Conservation (phyloP, 2,113 vertebrate genomes). For the Atractosteus spatula region DNA sequence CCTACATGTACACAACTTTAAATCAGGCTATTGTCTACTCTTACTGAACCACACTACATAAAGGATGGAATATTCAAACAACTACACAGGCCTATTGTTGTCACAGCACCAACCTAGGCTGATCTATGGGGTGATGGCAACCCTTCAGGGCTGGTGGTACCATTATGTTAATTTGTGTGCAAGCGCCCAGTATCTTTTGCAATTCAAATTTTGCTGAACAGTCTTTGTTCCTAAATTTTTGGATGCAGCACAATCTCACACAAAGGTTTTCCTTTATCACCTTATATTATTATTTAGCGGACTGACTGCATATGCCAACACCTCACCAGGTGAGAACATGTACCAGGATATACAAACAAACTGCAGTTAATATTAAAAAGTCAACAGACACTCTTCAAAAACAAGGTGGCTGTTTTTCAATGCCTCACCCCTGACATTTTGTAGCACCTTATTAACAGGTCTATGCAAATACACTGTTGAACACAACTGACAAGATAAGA, state of each 20-base stretch:
- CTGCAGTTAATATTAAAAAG: not conserved
- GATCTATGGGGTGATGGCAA: not conserved
- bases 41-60: constrained; percentile 64
- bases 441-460: not conserved
- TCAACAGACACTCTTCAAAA: not conserved
- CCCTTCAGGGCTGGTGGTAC: constrained; percentile 11
- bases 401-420: not conserved
- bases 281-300: not conserved
- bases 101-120: constrained; percentile 3
- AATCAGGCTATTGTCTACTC: constrained; percentile 70
- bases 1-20: constrained; percentile 55
- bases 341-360: not conserved
- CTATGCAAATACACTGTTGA: too few species aligned
- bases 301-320: not conserved
- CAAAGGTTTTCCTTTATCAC: not conserved
- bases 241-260: not conserved
- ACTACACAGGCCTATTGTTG: constrained; percentile 66
- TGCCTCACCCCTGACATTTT: not conserved
- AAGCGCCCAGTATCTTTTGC: not conserved
- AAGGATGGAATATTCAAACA: constrained; percentile 68
- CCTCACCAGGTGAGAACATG: not conserved
- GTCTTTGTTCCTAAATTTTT: not conserved
- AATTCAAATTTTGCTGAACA: not conserved
- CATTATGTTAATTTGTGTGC: not conserved
- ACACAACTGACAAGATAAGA: too few species aligned